These are phyloP conservation scores for Pangasius larnaudii DNA, from an alignment of 2,797 vertebrate species.

Conservation along the genomic window DNA sequence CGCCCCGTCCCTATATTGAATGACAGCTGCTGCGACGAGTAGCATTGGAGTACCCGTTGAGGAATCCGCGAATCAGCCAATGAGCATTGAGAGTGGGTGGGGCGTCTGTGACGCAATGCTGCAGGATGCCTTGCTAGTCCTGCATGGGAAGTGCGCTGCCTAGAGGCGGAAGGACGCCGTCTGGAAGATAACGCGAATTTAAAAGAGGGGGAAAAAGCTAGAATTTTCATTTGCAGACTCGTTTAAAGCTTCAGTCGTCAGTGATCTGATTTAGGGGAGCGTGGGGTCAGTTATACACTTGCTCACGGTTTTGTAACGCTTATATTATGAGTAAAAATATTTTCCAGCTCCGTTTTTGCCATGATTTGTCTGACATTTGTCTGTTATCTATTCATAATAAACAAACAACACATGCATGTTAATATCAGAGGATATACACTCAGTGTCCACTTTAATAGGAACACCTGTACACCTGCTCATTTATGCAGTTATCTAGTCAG, in stretches of 20 bases:
- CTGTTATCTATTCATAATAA: not conserved
- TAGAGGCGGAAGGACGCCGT: constrained; percentile 49
- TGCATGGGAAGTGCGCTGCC: constrained; percentile 64
- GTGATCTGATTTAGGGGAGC: not conserved
- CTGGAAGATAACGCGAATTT: not conserved
- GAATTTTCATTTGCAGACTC: not conserved
- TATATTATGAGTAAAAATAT: not conserved
- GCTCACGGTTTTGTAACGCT: not conserved
- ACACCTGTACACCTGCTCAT: no score
- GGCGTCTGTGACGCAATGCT: constrained; percentile 78
- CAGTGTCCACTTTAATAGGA: no score
- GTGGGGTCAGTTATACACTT: not conserved
- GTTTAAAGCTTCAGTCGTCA: not conserved
- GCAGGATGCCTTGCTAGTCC: constrained; percentile 78
- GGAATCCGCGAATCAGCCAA: constrained; percentile 62
- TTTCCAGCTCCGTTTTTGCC: no score
- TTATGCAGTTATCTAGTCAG: no score
- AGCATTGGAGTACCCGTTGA: constrained; percentile 35
- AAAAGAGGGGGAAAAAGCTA: not conserved
- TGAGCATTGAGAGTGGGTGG: constrained; percentile 46
- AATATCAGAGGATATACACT: not conserved
- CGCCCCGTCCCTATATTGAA: constrained; percentile 62
- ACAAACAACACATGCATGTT: not conserved
- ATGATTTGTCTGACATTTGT: not conserved
- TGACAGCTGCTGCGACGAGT: constrained; percentile 66